phyloP scores from a whole-genome alignment of 1,140 invertebrate species.

The Drosophila albomicans region DNA sequence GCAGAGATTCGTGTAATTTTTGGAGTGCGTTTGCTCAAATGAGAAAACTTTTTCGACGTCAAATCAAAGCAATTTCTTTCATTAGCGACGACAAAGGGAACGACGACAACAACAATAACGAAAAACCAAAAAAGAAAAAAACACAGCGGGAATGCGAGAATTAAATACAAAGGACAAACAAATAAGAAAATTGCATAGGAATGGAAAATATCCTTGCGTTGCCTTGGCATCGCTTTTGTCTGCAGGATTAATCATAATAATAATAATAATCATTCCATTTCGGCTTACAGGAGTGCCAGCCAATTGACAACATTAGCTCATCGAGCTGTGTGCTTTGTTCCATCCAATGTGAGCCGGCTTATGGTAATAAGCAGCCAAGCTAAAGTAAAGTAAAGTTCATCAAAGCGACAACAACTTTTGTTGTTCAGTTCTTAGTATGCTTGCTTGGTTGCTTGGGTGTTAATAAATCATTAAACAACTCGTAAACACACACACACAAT shows the following conservation, averaged over 20 bases:
- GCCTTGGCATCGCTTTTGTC: constrained; percentile 7
- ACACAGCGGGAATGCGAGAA: neutral
- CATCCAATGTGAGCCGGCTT: constrained; percentile 13
- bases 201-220: constrained; percentile 1
- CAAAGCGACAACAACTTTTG: constrained; percentile 1
- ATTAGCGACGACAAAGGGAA: constrained; percentile 48
- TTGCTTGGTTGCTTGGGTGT: neutral
- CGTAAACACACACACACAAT: neutral
- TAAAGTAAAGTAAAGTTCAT: constrained; percentile 4
- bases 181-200: neutral
- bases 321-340: constrained; percentile 10
- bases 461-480: constrained; percentile 28
- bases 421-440: neutral
- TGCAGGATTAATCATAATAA: constrained; percentile 4
- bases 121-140: constrained; percentile 3
- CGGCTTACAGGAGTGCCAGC: constrained; percentile 9
- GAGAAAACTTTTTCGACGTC: constrained; percentile 67
- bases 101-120: neutral
- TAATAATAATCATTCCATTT: constrained; percentile 1
- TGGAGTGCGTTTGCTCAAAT: constrained; percentile 45
- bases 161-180: constrained; percentile 11
- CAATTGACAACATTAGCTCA: constrained; percentile 16
- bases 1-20: constrained; percentile 65
- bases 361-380: constrained; percentile 12
- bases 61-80: constrained; percentile 77